Conservation (phyloP, 2,888 invertebrate genomes). For the Onthophagus sagittarius region DNA sequence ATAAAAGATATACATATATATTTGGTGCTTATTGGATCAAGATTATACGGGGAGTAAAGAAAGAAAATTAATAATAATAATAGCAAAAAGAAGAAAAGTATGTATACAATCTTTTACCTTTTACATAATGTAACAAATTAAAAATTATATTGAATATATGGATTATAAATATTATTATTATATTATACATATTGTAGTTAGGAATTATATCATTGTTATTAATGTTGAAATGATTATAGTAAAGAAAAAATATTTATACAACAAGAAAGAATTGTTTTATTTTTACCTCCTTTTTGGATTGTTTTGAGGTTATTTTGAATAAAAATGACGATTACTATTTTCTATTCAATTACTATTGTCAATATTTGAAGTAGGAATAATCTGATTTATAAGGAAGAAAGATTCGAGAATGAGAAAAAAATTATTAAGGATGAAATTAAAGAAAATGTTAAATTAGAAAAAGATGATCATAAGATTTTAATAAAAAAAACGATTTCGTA, state of each 20-base stretch:
- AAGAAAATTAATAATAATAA: not conserved
- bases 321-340: too few species aligned
- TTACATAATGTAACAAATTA: constrained; percentile 24
- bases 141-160: not conserved
- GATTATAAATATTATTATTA: not conserved
- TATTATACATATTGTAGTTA: constrained; percentile 24
- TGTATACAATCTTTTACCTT: constrained; percentile 22
- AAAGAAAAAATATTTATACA: constrained; percentile 31
- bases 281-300: too few species aligned
- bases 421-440: not conserved
- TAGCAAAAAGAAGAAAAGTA: not conserved
- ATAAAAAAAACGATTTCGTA: too few species aligned
- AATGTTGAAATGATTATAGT: constrained; percentile 29
- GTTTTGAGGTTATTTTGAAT: too few species aligned
- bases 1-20: not conserved
- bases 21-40: not conserved
- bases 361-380: constrained; percentile 31
- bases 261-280: not conserved
- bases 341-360: too few species aligned
- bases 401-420: not conserved
- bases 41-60: not conserved
- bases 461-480: not conserved
- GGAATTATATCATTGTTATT: constrained; percentile 33
- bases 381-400: constrained; percentile 14
- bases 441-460: not conserved